These are phyloP conservation scores for Pionites leucogaster DNA, from an alignment of 2,113 vertebrate species.

Conservation along the genomic window DNA sequence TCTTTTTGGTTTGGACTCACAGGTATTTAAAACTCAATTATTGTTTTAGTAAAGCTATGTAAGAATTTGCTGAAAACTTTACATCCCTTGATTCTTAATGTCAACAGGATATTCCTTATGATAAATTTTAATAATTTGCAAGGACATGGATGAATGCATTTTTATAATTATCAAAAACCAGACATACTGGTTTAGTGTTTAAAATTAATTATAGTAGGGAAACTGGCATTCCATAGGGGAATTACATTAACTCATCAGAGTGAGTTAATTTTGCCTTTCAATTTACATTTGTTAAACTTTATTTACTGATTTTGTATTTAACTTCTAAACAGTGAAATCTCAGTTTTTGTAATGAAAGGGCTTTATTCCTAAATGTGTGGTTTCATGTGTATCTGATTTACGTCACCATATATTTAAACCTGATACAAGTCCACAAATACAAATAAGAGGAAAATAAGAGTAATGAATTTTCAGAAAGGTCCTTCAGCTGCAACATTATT, in stretches of 20 bases:
- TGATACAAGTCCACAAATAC: not conserved
- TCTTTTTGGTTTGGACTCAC: not conserved
- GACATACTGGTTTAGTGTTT: constrained; percentile 52
- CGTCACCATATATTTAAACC: not conserved
- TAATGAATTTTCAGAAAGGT: not conserved
- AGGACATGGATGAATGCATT: constrained; percentile 47
- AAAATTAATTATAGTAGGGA: constrained; percentile 63
- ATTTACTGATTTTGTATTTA: constrained; percentile 38
- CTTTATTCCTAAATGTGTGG: not conserved
- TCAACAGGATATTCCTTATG: constrained; percentile 66
- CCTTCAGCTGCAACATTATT: not conserved
- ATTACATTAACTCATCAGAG: constrained; percentile 51
- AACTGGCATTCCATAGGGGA: constrained; percentile 60
- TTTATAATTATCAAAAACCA: constrained; percentile 62
- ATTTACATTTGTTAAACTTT: constrained; percentile 56
- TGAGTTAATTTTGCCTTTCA: constrained; percentile 56
- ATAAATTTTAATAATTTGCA: constrained; percentile 73
- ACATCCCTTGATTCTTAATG: constrained; percentile 66
- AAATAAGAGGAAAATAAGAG: not conserved
- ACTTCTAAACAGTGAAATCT: constrained; percentile 28
- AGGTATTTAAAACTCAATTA: constrained; percentile 23
- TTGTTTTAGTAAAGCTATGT: constrained; percentile 26
- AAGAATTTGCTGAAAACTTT: constrained; percentile 45
- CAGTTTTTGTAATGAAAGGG: not conserved
- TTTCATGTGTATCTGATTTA: not conserved